Evolutionary conservation across 2,888 invertebrate genomes (phyloP).

Genomic region (Diaprepes abbreviatus): DNA sequence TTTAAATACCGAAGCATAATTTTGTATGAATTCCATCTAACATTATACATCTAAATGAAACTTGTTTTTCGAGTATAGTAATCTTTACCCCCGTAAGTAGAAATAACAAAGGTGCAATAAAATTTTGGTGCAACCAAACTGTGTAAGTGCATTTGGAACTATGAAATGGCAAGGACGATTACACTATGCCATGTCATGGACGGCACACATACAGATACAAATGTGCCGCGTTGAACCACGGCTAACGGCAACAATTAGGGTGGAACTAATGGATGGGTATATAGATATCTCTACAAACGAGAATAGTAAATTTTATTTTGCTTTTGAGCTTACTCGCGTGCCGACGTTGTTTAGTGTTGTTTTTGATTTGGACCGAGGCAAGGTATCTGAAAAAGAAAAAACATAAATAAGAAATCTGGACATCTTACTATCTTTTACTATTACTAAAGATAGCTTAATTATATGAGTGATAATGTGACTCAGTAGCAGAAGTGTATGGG

Average conservation of each 20-base stretch:
- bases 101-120: slow-evolving; percentile 23
- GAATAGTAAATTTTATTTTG: slow-evolving; percentile 65
- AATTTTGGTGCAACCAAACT: slow-evolving; percentile 43
- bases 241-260: slow-evolving; percentile 60
- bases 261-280: slow-evolving; percentile 63
- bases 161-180: slow-evolving; percentile 57
- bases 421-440: no score
- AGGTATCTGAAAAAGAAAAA: slow-evolving; percentile 70
- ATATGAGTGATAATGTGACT: no score
- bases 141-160: slow-evolving; percentile 46
- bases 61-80: no score
- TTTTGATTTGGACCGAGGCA: slow-evolving; percentile 85
- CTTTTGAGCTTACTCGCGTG: slow-evolving; percentile 70
- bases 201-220: slow-evolving; percentile 62
- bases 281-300: slow-evolving; percentile 43
- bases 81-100: slow-evolving; percentile 22
- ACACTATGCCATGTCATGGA: slow-evolving; percentile 65
- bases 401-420: not conserved
- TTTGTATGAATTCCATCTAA: no score
- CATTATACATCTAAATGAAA: no score
- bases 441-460: no score
- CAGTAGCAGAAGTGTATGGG: no score
- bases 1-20: no score
- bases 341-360: slow-evolving; percentile 82
- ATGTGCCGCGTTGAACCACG: slow-evolving; percentile 57